Evolutionary conservation across 2,888 invertebrate species (phyloP), one percentile per base, ranked within the genome.

Genomic region (Crocallis elinguaria): DNA sequence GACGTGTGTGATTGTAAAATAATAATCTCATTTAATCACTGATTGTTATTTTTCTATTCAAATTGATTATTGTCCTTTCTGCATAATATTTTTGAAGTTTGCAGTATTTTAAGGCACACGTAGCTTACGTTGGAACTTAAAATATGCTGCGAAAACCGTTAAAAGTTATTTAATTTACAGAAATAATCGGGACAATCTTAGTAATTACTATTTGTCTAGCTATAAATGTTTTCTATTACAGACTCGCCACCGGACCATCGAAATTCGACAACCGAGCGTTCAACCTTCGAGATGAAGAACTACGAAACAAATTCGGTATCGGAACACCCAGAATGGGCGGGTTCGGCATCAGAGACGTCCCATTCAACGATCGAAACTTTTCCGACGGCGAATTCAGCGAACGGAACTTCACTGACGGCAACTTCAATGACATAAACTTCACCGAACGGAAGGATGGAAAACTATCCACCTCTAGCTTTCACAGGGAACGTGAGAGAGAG

Each of bases 311-410:
- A 57, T 90, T 90, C 68, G 84, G 88, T 14, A 85, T 88, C 60
- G 88, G 89, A 11, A 86, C 90, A 0, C 86, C 88, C 1, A 70
- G 90, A 8, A 90, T 91, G 87, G 91, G 92, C 11, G 92, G 92
- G 52, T 92, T 92, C 69, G 92, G 92, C 19, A 91, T 92, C 55
- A 75, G 91, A 23, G 91, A 91, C 71, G 77, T 87, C 2, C 82
- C 87, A 54, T 91, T 91, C 72, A 84, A 83, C 71, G 90, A 90
- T 49, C 70, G 88, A 54, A 81, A 74, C 39, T 88, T 87, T 67
- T 66, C 75, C 53, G 87, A 87, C 51, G 84, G 83, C 36, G 86
- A 76, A 53, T 88, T 87, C 65, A 71, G 75, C 51, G 88, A 88
- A 6, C 68, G 77, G 56, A 84, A 77, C 63, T 87, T 81, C 57